Percentiles rank a stretch among this genome's conserved stretches.
phyloP scores from a whole-genome alignment of 1,140 invertebrate species.

The Eumeta japonica region DNA sequence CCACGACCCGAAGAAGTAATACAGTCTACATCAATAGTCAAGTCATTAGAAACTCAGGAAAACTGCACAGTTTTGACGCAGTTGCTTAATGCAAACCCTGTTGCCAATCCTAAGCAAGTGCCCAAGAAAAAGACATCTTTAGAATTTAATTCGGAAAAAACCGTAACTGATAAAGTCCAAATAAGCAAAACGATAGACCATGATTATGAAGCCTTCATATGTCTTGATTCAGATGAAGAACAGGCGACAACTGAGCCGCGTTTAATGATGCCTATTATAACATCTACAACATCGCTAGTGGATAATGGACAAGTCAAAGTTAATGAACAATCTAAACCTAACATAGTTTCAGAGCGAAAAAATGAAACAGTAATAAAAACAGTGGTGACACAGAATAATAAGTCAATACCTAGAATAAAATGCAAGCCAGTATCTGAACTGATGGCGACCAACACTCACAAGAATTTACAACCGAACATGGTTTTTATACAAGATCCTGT shows the following conservation, averaged over 20 bases:
- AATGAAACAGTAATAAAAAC: background rate
- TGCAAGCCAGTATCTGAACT: conserved; percentile 36
- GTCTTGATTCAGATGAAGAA: background rate
- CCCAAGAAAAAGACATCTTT: conserved; percentile 28
- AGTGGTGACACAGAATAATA: background rate
- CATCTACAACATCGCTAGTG: conserved; percentile 27
- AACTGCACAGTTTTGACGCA: conserved; percentile 2
- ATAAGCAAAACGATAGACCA: background rate
- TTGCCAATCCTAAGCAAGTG: conserved; percentile 40
- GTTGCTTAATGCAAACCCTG: conserved; percentile 37
- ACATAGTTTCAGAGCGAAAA: background rate
- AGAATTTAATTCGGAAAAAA: too few species aligned
- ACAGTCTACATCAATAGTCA: too few species aligned
- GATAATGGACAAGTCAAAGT: background rate
- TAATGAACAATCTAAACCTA: background rate
- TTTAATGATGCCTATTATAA: conserved; percentile 33
- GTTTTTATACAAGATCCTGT: background rate
- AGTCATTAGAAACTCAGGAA: background rate
- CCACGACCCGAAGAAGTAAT: too few species aligned
- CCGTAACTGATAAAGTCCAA: background rate
- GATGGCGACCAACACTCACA: conserved; percentile 18
- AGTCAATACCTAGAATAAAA: conserved; percentile 31
- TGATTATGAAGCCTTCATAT: background rate
- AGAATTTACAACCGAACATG: background rate
- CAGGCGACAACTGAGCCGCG: too few species aligned